Evolutionary conservation across 2,113 vertebrate genomes (phyloP), one percentile per base, ranked within the genome.

Genomic region (Artemisiospiza belli): DNA sequence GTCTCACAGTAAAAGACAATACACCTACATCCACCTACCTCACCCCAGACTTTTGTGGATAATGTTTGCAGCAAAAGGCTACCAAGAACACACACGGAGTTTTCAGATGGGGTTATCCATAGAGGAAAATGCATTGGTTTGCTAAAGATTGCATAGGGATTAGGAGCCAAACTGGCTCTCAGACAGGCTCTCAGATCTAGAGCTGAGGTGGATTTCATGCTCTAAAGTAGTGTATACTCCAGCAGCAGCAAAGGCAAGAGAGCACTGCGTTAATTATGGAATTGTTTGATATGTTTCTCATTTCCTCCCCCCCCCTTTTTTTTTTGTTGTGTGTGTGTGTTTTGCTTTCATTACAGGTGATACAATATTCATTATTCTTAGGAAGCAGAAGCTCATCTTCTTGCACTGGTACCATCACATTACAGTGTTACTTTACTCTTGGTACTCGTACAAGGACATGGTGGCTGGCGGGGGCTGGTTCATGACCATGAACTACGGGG

Each of bases 381-480:
- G 99, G 97, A 99, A 99, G 94, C 99, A 99, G 98, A 99, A 99
- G 98, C 98, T 99, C 93, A 99, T 99, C 98, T 99, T 99, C 97
- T 98, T 99, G 58, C 99, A 99, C 97, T 99, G 99, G 99, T 99
- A 99, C 97, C 99, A 99, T 75, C 99, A 99, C 98, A 99, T 99
- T 98, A 99, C 99, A 35, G 99, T 99, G 97, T 98, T 99, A 81
- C 99, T 99, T 55, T 99, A 99, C 97, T 99, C 99, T 81, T 99
- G 99, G 99, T 99, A 99, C 97, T 99, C 99, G 61, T 99, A 99
- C 98, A 99, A 99, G 97, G 99, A 99, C 98, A 99, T 99, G 99
- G 98, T 99, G 70, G 99, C 99, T 4, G 99, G 99, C 4, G 99
- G 99, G 4, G 99, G 99, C 33, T 99, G 99, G 99, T 99, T 99